Base-by-base conservation (phyloP, 2,113 vertebrate species). In the Aptenodytes forsteri region DNA sequence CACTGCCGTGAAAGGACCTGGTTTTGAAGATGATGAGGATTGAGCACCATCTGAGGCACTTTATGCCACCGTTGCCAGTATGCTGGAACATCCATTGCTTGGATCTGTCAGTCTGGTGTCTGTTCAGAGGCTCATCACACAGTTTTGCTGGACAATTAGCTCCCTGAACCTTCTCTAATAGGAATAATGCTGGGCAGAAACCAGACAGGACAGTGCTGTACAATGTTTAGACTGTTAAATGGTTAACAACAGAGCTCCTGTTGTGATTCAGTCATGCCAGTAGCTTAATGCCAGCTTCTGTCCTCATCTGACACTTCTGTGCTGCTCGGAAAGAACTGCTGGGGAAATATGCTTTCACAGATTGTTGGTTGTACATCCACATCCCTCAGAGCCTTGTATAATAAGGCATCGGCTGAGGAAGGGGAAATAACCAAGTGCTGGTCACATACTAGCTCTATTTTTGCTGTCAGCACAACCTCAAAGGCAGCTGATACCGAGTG, bases 301-400 rank as follows among this genome's bases (percentile, higher is more conserved):
- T 97, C 94, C 93, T 97, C 89, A 80, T 91, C 94, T 97, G 95
- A 96, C 96, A 89, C 93, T 83, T 96, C 17, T 2, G 7, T 56
- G 71, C 70, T 78, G 81, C 94, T 93, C 1, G 0, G 58, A 77
- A 85, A 75, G 87, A 95, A 80, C 93, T 82, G 1, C 94, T 96
- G 93, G 96, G 93, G 94, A 96, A 97, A 96, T 96, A 88, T 2
- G 67, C 84, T 97, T 94, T 95, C 91, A 87, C 84, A 96, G 94
- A 87, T 58, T 71, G 77, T 88, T 92, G 72, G 61, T 12, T 70
- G 78, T 66, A 80, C 62, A 85, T 64, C n/a, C 67, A 47, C 55
- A 70, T 85, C 42, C 89, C 83, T 95, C 91, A 47, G 86, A 95
- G 91, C 71, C 58, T 47, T 73, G 55, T 27, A 59, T 47, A 90